Base-by-base conservation (phyloP, 2,797 vertebrate genomes). In the Fundulus diaphanus region DNA sequence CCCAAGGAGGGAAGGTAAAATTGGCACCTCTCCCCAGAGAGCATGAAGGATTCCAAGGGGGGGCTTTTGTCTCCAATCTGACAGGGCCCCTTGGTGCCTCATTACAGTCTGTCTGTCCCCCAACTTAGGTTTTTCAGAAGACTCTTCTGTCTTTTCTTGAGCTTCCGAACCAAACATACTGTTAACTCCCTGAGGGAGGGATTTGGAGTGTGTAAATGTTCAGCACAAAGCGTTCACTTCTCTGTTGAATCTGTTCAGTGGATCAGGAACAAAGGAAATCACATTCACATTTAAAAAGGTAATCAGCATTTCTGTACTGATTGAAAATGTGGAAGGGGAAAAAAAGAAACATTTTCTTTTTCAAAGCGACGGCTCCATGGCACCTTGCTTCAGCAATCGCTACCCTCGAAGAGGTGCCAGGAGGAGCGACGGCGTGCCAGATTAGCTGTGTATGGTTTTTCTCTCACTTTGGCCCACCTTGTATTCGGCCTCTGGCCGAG, bases 381-480 rank as follows among this genome's bases (percentile, higher is more conserved):
- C 81, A 87, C 89, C 87, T 88, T 89, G 82, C 89, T 87, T 82
- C 79, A 16, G 84, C 90, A 89, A 92, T 91, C 90, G 86, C 89
- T 87, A 80, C 80, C 88, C 82, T 91, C 76, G 20, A 87, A 90
- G 82, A 83, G 81, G 85, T 81, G 89, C 90, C 86, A 90, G 83
- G 78, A 73, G 74, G 77, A 85, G 85, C 86, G 88, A 93, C 88
- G 74, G 49, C 0, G 37, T 80, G 91, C 92, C 92, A 93, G 90
- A 88, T 88, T 85, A 89, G 82, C 89, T 81, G 87, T 85, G 86
- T 91, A 89, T 82, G 90, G 88, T 91, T 92, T 91, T 88, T 92
- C 85, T 92, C 89, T 88, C 84, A 74, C 81, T 82, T 52, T 75
- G 80, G 84, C 89, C 87, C 89, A 90, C 92, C 93, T 90, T 88